Evolutionary conservation across 2,113 vertebrate species (phyloP).

Genomic region (Tetrax tetrax): DNA sequence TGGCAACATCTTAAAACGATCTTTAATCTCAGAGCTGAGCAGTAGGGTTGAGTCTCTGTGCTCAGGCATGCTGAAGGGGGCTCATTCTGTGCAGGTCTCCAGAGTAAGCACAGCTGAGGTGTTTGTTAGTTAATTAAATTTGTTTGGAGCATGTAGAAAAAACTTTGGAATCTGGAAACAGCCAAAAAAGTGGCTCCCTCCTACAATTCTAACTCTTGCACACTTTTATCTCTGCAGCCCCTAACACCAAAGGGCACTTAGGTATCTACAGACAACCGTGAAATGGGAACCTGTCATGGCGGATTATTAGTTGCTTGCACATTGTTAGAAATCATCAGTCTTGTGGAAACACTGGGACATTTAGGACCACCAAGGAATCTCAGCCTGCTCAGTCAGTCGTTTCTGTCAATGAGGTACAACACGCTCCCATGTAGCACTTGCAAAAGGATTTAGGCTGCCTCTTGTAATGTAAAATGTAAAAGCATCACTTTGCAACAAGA

Average conservation of each 20-base stretch:
- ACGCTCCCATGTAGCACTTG: not conserved
- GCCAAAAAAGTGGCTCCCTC: not conserved
- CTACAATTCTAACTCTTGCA: not conserved
- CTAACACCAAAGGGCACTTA: not conserved
- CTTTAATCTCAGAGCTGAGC: not conserved
- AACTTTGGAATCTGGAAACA: not conserved
- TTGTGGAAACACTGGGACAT: not conserved
- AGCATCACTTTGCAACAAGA: not conserved
- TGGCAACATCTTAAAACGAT: not conserved
- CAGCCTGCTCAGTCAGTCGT: not conserved
- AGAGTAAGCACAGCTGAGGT: not conserved
- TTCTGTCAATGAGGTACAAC: not conserved
- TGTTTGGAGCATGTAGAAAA: not conserved
- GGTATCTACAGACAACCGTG: not conserved
- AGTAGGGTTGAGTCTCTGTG: not conserved
- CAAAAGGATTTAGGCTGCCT: not conserved
- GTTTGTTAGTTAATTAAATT: not conserved
- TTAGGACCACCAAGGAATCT: not conserved
- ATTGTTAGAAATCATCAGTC: not conserved
- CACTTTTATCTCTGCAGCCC: not conserved
- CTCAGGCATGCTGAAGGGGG: not conserved
- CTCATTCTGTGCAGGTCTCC: not conserved
- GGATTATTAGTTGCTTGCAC: not conserved
- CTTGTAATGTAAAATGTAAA: not conserved
- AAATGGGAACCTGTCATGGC: not conserved